Percentiles rank a stretch among this genome's conserved stretches.
phyloP scores from a whole-genome alignment of 2,888 invertebrate genomes.

The Eugnorisma glareosa region DNA sequence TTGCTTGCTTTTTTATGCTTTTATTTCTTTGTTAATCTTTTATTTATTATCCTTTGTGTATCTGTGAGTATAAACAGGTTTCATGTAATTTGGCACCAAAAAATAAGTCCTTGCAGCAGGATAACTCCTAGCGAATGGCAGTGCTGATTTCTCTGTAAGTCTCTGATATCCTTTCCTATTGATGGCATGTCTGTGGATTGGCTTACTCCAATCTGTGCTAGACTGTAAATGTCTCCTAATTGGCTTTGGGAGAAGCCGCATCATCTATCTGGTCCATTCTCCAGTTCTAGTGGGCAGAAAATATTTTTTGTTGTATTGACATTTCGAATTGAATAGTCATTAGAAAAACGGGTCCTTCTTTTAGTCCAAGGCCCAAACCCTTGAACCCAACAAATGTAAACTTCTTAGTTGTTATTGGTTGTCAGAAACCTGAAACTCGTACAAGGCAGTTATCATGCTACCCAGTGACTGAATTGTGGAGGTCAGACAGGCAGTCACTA shows the following conservation, averaged over 20 bases:
- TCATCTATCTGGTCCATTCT: not conserved
- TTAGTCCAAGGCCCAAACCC: not conserved
- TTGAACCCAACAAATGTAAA: not conserved
- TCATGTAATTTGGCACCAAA: not conserved
- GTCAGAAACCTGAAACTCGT: not conserved
- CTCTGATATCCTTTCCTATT: constrained; percentile 11
- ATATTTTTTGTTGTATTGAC: not conserved
- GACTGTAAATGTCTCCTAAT: not conserved
- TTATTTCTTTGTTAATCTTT: constrained; percentile 30
- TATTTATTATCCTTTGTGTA: constrained; percentile 16
- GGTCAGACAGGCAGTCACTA: not conserved
- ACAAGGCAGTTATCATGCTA: not conserved
- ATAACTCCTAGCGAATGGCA: constrained; percentile 12
- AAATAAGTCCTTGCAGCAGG: constrained; percentile 4
- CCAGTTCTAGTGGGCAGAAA: not conserved
- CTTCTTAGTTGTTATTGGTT: not conserved
- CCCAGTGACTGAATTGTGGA: too few relatives aligned
- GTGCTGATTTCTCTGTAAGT: constrained; percentile 27
- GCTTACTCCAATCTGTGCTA: not conserved
- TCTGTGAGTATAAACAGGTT: constrained; percentile 9
- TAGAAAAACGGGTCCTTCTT: too few relatives aligned
- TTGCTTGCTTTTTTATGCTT: constrained; percentile 46
- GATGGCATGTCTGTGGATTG: not conserved
- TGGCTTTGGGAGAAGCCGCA: not conserved
- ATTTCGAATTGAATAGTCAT: not conserved